Evolutionary conservation across 2,113 vertebrate species (phyloP).

Genomic region (Trematocara stigmaticum): DNA sequence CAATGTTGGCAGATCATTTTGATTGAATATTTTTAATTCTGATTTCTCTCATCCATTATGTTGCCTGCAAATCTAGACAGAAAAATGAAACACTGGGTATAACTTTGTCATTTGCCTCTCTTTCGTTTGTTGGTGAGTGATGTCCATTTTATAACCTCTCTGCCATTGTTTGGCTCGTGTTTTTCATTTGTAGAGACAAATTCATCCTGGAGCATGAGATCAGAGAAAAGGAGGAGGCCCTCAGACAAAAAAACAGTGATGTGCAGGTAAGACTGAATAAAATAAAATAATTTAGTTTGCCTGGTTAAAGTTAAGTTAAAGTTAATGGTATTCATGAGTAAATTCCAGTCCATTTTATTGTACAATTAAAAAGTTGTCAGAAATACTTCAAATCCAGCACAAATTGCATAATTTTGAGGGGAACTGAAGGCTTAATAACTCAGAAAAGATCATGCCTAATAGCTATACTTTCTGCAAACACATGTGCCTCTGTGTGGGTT

Average conservation of each 20-base stretch:
- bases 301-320: neutral
- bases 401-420: neutral
- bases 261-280: conserved; percentile 80
- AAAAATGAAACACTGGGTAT: neutral
- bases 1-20: neutral
- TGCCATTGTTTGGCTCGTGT: neutral
- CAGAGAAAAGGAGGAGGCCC: conserved; percentile 84
- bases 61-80: neutral
- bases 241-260: conserved; percentile 84
- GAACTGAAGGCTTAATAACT: neutral
- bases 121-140: neutral
- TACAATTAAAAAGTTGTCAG: neutral
- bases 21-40: neutral
- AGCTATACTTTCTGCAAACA: neutral
- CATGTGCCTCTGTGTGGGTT: neutral
- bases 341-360: neutral
- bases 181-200: conserved; percentile 79
- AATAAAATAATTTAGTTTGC: neutral
- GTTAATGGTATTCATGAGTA: neutral
- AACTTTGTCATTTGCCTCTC: neutral
- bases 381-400: neutral
- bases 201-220: conserved; percentile 89
- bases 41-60: neutral
- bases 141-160: neutral
- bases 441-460: neutral